Evolutionary conservation across 2,888 invertebrate species (phyloP).

Genomic region (Coelinius sp.): DNA sequence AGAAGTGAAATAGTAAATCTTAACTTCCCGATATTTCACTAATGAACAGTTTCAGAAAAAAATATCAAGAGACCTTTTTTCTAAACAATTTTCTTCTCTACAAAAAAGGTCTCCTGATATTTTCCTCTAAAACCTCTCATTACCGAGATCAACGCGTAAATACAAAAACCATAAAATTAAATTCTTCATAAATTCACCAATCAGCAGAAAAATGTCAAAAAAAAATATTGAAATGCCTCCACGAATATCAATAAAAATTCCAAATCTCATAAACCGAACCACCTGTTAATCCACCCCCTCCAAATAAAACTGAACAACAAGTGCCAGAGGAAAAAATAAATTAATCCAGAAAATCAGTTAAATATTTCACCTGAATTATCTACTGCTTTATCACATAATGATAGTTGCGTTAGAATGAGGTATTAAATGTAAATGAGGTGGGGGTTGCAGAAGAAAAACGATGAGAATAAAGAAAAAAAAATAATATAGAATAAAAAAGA

Average conservation of each 20-base stretch:
- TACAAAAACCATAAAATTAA: too few relatives aligned
- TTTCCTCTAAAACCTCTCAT: too few relatives aligned
- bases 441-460: not conserved
- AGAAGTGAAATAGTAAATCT: too few relatives aligned
- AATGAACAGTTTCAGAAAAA: not conserved
- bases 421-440: not conserved
- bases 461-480: not conserved
- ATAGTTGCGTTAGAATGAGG: not conserved
- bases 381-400: not conserved
- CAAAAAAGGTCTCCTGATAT: not conserved
- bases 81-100: not conserved
- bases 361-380: not conserved
- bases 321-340: not conserved
- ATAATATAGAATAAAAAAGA: not conserved
- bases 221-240: too few relatives aligned
- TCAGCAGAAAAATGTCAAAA: too few relatives aligned
- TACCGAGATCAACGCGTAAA: too few relatives aligned
- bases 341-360: not conserved
- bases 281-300: not conserved
- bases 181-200: too few relatives aligned
- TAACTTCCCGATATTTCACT: too few relatives aligned
- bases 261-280: not conserved
- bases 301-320: too few relatives aligned
- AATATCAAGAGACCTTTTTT: not conserved
- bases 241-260: not conserved